These are phyloP conservation scores for Wiebesia pumilae DNA, from an alignment of 1,140 invertebrate genomes.

Conservation along the genomic window DNA sequence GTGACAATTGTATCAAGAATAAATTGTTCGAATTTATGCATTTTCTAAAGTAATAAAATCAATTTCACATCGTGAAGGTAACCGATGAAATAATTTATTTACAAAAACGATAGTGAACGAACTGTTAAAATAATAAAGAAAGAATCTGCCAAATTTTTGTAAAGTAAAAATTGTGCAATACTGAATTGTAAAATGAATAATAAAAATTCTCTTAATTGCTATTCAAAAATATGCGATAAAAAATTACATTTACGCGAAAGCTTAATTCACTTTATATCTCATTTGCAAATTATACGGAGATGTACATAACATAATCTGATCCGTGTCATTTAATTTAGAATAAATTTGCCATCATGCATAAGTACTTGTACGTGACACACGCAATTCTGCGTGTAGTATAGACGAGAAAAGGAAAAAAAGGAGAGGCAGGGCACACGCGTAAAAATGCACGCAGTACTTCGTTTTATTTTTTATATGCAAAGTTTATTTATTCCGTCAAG, in stretches of 20 bases:
- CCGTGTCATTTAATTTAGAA: not conserved
- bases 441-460: not conserved
- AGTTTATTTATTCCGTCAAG: slow-evolving; percentile 64
- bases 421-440: not conserved
- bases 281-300: not conserved
- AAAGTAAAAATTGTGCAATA: too few species aligned
- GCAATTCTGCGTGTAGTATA: not conserved
- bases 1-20: too few species aligned
- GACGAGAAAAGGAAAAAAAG: not conserved
- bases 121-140: too few species aligned
- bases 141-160: too few species aligned
- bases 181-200: not conserved
- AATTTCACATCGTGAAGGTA: too few species aligned
- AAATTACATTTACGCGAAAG: not conserved
- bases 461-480: slow-evolving; percentile 60
- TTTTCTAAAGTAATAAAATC: too few species aligned
- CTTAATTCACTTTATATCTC: not conserved
- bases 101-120: too few species aligned
- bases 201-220: not conserved
- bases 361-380: not conserved
- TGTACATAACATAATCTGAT: not conserved
- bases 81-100: too few species aligned
- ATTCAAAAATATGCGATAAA: not conserved
- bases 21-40: too few species aligned
- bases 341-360: not conserved